Conservation (phyloP, 1,140 invertebrate species). For the Teleogryllus occipitalis region DNA sequence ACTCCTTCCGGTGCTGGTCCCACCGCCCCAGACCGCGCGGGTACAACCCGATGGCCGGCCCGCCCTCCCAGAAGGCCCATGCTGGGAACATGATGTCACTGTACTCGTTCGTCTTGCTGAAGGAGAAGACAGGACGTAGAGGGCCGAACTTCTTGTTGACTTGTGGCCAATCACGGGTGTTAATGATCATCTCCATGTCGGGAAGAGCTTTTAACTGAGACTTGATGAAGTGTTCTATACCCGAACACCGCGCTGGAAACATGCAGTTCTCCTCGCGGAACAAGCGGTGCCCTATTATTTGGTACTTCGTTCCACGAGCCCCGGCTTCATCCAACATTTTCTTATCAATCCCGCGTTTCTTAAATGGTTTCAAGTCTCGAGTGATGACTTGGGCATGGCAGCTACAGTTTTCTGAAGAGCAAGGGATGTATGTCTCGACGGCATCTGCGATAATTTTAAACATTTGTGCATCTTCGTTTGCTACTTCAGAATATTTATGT, state of each 20-base stretch:
- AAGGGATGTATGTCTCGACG: conserved; percentile 2
- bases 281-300: conserved; percentile 70
- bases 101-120: conserved; percentile 83
- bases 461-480: not conserved
- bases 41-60: conserved; percentile 88
- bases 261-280: conserved; percentile 79
- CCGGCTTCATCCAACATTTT: conserved; percentile 50
- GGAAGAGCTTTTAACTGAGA: conserved; percentile 54
- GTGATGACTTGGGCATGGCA: conserved; percentile 57
- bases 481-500: conserved; percentile 10
- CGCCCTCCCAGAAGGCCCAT: conserved; percentile 97
- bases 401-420: conserved; percentile 25
- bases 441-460: conserved; percentile 12
- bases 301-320: conserved; percentile 68
- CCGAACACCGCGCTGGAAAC: conserved; percentile 84
- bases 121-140: conserved; percentile 79
- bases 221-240: conserved; percentile 80
- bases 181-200: conserved; percentile 81
- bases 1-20: conserved; percentile 69
- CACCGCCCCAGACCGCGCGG: conserved; percentile 87
- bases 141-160: conserved; percentile 52
- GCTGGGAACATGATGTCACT: conserved; percentile 93
- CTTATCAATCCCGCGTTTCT: conserved; percentile 53
- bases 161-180: conserved; percentile 90
- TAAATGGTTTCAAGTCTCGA: conserved; percentile 60